Base-by-base conservation (phyloP, 2,888 invertebrate species). In the Pandemis corylana region DNA sequence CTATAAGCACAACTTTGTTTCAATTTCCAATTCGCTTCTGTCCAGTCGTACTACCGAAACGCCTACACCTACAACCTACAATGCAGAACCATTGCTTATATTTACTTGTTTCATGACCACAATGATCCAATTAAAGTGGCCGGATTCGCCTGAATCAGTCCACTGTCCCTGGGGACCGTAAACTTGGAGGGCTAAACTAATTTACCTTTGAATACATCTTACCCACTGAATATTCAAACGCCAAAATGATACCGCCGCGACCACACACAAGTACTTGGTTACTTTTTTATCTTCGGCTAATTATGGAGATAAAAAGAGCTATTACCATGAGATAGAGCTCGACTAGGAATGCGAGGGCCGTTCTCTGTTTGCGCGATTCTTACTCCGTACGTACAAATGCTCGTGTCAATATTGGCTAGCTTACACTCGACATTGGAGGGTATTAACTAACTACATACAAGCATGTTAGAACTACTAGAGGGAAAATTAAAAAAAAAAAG, bases 351-450 rank as follows among this genome's bases (percentile, higher is more conserved):
- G 75, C 67, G 70, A 74, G 74, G 68, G 62, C 67, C 65, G 51
- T 51, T 49, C 28, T 49, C 42, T 65, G 72, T 65, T 70, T 63
- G 72, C 68, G 20, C 46, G 28, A 64, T 62, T 46, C 74, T 69
- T 69, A 65, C 51, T 68, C 42, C 72, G 69, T 63, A 74, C 76
- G 69, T 63, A 74, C 74, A 76, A 76, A 77, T 66, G 74, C 20
- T 62, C 74, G 67, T 13, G 67, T 72, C 69, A 76, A 73, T 61
- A 74, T 77, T 74, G 41, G 42, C 71, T 41, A 49, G 59, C 53
- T 59, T 61, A 72, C 41, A 51, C 62, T 51, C 53, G 76, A 68
- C 74, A 72, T 70, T 70, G 65, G 63, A 63, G 46, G 67, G 67
- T 9, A 61, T 69, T 74, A 74, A 69, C 70, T 75, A 75, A 36